phyloP scores from a whole-genome alignment of 2,888 invertebrate genomes.

The Melanostoma mellinum region DNA sequence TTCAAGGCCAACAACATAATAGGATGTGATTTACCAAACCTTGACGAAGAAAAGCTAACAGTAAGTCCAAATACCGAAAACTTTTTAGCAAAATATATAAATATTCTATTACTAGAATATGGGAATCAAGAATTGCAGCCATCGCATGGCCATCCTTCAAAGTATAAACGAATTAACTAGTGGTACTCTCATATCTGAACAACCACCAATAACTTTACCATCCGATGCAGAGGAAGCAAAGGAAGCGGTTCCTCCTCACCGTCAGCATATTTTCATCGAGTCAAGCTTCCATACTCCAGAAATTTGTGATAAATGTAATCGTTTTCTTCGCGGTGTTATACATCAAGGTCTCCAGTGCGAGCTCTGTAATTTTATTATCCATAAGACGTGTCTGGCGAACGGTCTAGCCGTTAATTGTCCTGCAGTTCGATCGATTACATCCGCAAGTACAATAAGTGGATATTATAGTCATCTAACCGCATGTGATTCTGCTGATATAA shows the following conservation, averaged over 20 bases:
- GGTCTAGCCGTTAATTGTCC: conserved; percentile 82
- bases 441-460: conserved; percentile 75
- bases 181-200: conserved; percentile 70
- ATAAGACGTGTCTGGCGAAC: conserved; percentile 87
- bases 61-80: conserved; percentile 82
- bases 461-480: conserved; percentile 38
- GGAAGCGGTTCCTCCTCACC: conserved; percentile 18
- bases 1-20: conserved; percentile 88
- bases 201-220: conserved; percentile 40
- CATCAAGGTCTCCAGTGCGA: conserved; percentile 89
- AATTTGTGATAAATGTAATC: conserved; percentile 88
- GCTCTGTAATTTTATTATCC: conserved; percentile 88
- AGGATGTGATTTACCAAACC: conserved; percentile 85
- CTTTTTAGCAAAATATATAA: background rate
- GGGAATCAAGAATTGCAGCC: conserved; percentile 89
- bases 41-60: conserved; percentile 87
- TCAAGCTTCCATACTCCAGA: conserved; percentile 87
- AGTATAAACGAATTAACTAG: conserved; percentile 86
- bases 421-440: conserved; percentile 73
- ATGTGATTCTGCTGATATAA: conserved; percentile 74
- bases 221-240: conserved; percentile 34
- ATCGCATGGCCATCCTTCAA: conserved; percentile 86
- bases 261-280: conserved; percentile 83
- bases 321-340: conserved; percentile 86
- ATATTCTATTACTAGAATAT: conserved; percentile 83